Evolutionary conservation across 2,113 vertebrate species (phyloP).

Genomic region (Lepisosteus oculatus): DNA sequence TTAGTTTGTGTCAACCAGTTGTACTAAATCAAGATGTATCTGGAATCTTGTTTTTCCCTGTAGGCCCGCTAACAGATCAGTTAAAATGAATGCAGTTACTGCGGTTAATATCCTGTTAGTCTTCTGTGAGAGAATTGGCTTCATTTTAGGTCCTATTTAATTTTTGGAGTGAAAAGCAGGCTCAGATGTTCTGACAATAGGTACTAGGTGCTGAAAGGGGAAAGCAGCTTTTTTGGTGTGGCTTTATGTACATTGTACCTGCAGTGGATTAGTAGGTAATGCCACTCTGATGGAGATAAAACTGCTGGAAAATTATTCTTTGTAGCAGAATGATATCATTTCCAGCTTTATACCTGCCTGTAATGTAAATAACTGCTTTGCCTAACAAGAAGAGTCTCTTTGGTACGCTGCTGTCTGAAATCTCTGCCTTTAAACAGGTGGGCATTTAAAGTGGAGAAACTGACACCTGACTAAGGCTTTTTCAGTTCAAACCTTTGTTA

Average conservation of each 20-base stretch:
- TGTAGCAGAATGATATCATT: no score
- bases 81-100: background rate
- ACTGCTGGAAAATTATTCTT: no score
- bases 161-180: conserved; percentile 39
- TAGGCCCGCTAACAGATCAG: background rate
- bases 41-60: background rate
- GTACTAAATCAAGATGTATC: conserved; percentile 46
- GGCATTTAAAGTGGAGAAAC: conserved; percentile 19
- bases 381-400: background rate
- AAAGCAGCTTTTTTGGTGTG: no score
- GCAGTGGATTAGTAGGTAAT: no score
- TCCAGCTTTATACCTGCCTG: no score
- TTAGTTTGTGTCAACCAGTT: conserved; percentile 55
- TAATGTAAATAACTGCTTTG: background rate
- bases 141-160: conserved; percentile 39
- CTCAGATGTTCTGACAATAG: background rate
- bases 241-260: no score
- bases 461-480: conserved; percentile 1
- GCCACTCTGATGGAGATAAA: no score
- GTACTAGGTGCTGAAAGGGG: no score
- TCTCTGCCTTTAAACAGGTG: background rate
- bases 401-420: no score
- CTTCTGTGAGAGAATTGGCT: conserved; percentile 38
- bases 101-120: conserved; percentile 29
- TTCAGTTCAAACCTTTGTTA: background rate